phyloP scores from a whole-genome alignment of 2,888 invertebrate species.

The Thymelicus sylvestris region DNA sequence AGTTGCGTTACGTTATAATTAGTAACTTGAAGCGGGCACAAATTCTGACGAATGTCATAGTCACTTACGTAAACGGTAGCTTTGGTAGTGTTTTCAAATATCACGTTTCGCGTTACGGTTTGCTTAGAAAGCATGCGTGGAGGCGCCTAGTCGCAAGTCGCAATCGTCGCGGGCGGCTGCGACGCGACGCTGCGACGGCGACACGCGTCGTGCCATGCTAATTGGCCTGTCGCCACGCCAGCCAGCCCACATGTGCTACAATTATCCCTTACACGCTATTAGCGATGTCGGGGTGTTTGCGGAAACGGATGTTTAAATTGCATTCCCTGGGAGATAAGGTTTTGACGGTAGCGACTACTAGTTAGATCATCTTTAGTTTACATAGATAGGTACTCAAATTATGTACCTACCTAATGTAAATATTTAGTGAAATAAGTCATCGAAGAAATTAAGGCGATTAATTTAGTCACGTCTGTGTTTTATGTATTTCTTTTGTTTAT shows the following conservation, averaged over 20 bases:
- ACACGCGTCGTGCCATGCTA: constrained; percentile 70
- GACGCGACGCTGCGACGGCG: constrained; percentile 44
- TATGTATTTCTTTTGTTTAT: no score
- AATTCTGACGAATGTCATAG: constrained; percentile 38
- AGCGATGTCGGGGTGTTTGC: constrained; percentile 71
- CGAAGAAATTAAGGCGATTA: no score
- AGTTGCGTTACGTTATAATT: constrained; percentile 26
- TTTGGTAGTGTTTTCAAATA: constrained; percentile 43
- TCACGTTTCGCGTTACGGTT: constrained; percentile 61
- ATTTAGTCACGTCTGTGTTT: no score
- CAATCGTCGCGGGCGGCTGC: constrained; percentile 53
- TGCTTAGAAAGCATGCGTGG: constrained; percentile 49
- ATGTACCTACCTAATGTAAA: no score
- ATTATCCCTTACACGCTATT: constrained; percentile 82
- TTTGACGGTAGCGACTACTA: constrained; percentile 8
- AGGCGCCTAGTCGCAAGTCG: constrained; percentile 45
- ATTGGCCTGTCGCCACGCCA: constrained; percentile 79
- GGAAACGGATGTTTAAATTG: constrained; percentile 85
- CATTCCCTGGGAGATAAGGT: constrained; percentile 76
- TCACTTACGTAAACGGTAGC: constrained; percentile 50
- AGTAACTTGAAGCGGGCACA: constrained; percentile 11
- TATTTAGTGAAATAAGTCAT: no score
- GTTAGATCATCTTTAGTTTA: neutral
- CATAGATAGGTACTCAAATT: neutral
- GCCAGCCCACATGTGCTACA: constrained; percentile 77